Base-by-base conservation (phyloP, 2,113 vertebrate genomes). In the Nesoenas mayeri region DNA sequence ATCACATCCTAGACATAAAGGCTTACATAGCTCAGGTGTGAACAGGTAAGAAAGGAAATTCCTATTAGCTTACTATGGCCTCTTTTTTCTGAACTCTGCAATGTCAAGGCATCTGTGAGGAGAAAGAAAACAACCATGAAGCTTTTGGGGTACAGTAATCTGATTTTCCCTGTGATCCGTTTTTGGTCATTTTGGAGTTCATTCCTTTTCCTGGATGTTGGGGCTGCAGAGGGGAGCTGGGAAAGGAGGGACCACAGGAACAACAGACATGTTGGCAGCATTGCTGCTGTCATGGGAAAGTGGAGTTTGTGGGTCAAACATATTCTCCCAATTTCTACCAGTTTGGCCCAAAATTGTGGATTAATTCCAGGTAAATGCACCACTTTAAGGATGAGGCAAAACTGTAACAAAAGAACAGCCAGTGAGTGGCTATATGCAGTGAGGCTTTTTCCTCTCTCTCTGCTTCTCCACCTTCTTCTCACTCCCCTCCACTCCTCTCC, bases 221-320 rank as follows among this genome's bases (percentile, higher is more conserved):
- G 28, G 31, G 28, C 25, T 88, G 70, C 32, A 34, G 10, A 36
- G 22, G 20, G 14, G 6, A 57, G 7, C 36, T 85, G 66, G 15
- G 18, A 32, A 56, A 50, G 36, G 71, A 93, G 32, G 7, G 15
- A 24, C 19, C 24, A 22, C 6, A 15, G 57, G 56, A 69, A 13
- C 5, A 54, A 2, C 20, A 54, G 20, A 10, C 6, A 64, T 1
- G 1, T 3, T 0, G 0, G 5, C 0, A 3, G 6, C n/a, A 18
- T 50, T 20, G 12, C 9, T 7, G 4, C 38, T 62, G 34, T 25
- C n/a, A 14, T 38, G 7, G 67, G 15, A 53, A 5, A 21, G n/a
- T 7, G 14, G 11, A 36, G 19, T 11, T 77, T 62, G 6, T 0
- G 2, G 9, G 3, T 21, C 61, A 86, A 26, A 6, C 7, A 3